Evolutionary conservation across 2,888 invertebrate species (phyloP).

Genomic region (Epinotia bilunana): DNA sequence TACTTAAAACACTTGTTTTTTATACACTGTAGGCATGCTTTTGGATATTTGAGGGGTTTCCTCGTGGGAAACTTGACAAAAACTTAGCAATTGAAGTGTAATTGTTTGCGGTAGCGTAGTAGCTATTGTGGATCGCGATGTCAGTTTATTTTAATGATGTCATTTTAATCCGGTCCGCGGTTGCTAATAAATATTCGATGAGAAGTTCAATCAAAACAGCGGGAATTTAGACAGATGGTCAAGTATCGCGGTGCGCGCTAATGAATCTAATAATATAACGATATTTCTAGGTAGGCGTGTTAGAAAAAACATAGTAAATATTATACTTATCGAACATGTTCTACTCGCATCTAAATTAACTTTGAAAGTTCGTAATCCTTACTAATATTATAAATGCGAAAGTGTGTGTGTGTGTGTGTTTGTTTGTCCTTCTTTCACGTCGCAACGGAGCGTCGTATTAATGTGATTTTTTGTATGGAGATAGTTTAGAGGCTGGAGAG

Average conservation of each 20-base stretch:
- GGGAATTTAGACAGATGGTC: neutral
- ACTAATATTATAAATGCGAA: too few species aligned
- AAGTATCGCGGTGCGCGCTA: neutral
- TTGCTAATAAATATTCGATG: constrained; percentile 38
- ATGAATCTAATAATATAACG: too few species aligned
- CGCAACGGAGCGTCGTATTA: too few species aligned
- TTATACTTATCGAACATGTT: neutral
- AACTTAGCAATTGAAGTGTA: neutral
- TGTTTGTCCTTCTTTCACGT: too few species aligned
- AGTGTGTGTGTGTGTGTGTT: too few species aligned
- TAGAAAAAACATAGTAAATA: neutral
- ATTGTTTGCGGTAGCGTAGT: constrained; percentile 12
- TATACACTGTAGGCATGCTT: neutral
- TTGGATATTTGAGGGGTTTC: neutral
- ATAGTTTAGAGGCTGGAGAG: too few species aligned
- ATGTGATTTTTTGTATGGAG: too few species aligned
- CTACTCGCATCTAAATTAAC: neutral
- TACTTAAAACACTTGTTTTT: neutral
- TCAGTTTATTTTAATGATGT: constrained; percentile 20
- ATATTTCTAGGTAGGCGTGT: too few species aligned
- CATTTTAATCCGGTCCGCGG: constrained; percentile 29
- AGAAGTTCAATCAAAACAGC: constrained; percentile 20
- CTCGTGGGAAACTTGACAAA: neutral
- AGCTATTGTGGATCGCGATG: neutral
- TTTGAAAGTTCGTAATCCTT: too few species aligned